phyloP scores from a whole-genome alignment of 2,113 vertebrate species.

The Dromaius novaehollandiae region DNA sequence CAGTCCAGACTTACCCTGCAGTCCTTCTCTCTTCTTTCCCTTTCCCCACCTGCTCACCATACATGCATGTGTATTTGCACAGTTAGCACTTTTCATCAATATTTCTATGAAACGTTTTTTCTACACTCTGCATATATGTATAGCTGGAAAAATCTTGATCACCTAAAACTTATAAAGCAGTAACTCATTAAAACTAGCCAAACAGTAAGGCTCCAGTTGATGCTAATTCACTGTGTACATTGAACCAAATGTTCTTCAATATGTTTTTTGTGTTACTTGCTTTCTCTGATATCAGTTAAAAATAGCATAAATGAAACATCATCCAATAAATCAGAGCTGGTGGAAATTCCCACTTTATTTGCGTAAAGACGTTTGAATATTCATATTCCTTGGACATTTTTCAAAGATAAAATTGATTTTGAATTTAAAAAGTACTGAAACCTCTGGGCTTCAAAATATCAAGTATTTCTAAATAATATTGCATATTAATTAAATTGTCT shows the following conservation, averaged over 20 bases:
- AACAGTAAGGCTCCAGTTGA: neutral
- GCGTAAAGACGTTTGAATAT: neutral
- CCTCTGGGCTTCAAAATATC: neutral
- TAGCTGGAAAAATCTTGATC: neutral
- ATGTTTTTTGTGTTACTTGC: constrained; percentile 23
- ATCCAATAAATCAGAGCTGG: neutral
- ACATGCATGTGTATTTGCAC: neutral
- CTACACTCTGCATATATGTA: neutral
- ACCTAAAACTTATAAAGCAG: neutral
- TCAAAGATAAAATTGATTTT: neutral
- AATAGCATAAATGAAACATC: neutral
- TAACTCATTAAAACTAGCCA: neutral
- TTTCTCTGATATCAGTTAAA: constrained; percentile 20
- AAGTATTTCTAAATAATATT: neutral
- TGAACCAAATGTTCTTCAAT: constrained; percentile 28
- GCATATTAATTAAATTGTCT: neutral
- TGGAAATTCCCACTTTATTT: constrained; percentile 28
- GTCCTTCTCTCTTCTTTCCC: neutral
- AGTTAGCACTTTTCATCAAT: neutral
- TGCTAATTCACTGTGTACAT: neutral
- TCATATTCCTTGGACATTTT: neutral
- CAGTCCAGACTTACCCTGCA: neutral
- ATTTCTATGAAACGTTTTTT: neutral
- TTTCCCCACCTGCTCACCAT: neutral
- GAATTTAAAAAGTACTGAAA: neutral